Base-by-base conservation (phyloP, 2,113 vertebrate genomes). In the Benitochromis conjunctus region DNA sequence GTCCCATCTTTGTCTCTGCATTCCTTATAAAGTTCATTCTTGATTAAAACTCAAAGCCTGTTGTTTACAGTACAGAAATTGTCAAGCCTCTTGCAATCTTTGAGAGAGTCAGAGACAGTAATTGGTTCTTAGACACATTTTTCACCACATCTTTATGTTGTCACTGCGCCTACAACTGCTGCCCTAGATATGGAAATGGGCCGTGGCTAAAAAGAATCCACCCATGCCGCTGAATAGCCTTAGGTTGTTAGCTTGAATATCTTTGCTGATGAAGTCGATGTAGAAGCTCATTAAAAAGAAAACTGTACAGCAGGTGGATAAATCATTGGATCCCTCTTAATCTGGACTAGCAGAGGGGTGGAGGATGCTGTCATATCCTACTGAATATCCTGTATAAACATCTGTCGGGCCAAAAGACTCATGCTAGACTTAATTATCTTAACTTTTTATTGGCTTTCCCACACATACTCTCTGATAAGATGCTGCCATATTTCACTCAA, bases 381-480 rank as follows among this genome's bases (percentile, higher is more conserved):
- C 60, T 82, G 80, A 62, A 86, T 80, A 24, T 82, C 13, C 58
- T 54, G 34, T 21, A 8, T 38, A 46, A 80, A 89, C 87, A 91
- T 82, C 89, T 90, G 86, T 41, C 88, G 80, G 84, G 87, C 62
- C 24, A 43, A 86, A 80, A 53, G 38, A 48, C 66, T 89, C 48
- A 5, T 57, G 19, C 62, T 34, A 80, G 41, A 77, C 56, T 77
- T 82, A 1, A 79, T 86, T 86, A 83, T 1, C 14, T 79, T 57
- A 66, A 85, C 78, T 80, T 64, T 79, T 78, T 8, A 64, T 76
- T 76, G 71, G 46, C 24, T 76, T 51, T 5, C 90, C 90, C 81
- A 86, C 83, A 81, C 60, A 24, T 16, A 58, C 69, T 34, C 16
- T n/a, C 51, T 79, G 79, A 89, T 88, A 53, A 83, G 58, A 88